Base-by-base conservation (phyloP, 2,113 vertebrate species). In the Suncus etruscus region DNA sequence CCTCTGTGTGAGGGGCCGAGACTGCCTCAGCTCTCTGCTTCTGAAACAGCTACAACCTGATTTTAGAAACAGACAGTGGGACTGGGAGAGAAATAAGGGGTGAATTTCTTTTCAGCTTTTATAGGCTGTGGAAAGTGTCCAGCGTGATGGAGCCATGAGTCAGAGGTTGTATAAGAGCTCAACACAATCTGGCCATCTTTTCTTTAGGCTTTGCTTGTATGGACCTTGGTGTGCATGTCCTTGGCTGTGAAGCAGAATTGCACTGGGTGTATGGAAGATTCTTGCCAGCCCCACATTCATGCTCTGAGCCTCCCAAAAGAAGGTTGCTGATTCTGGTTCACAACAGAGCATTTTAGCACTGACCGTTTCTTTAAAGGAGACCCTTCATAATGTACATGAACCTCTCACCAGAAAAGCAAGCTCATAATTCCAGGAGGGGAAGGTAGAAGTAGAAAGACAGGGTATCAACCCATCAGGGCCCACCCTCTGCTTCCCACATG, bases 51-150 rank as follows among this genome's bases (percentile, higher is more conserved):
- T 50, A 65, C n/a, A 22, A 65, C 50, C 82, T 82, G 48, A 84
- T 50, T 85, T 90, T 87, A 93, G 89, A 90, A 84, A 32, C 32
- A 82, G 65, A 31, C 69, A 54, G 11, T 50, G 83, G 87, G 72
- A 7, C 86, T 63, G 70, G 63, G 72, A 48, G 51, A 50, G 54
- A 51, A 69, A 50, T 9, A 6, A 74, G 4, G 82, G 14, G 66
- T 22, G 79, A 25, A 32, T 82, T 83, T 74, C 48, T 65, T 89
- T 54, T 61, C 31, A 39, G 66, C 84, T 82, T 79, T 54, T 61
- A 22, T 6, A 58, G 29, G 32, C 50, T 88, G 29, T 12, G 3
- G 47, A n/a, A 85, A 61, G n/a, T 6, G 1, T 66, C 79, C 61
- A 79, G 68, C 8, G 66, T 88, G 18, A 31, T 50, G 1, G 7